Base-by-base conservation (phyloP, 1,140 invertebrate genomes). In the Leptoteleia sp. region DNA sequence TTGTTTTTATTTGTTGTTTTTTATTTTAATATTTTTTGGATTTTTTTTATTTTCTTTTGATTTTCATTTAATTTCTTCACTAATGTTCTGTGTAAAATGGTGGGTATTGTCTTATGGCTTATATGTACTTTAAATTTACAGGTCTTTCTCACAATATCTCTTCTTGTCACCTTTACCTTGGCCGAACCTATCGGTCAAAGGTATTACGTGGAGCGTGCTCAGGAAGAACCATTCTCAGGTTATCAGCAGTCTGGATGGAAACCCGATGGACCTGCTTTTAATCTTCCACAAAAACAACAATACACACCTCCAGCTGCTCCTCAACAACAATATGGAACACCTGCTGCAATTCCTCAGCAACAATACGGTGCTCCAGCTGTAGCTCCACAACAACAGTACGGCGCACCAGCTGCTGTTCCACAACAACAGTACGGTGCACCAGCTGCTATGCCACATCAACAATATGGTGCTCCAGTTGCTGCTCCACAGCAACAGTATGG, bases 201-300 rank as follows among this genome's bases (percentile, higher is more conserved):
- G 13, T 89, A 88, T 27, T 86, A 87, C 9, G 84, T 88, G 0
- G 82, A 82, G 13, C 85, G 85, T 1, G 82, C 84, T 13, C 75
- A 81, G 16, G 84, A 84, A 27, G 79, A 84, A 0, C 70, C 80
- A 1, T 84, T 80, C 7, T 89, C 84, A 1, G 90, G 91, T 2
- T 92, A 92, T 57, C 45, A 86, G 0, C 79, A 91, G 0, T 91
- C 91, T 15, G 90, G 90, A 1, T 92, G 91, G 91, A 90, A 81
- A 76, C 91, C 92, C 0, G 83, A 85, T 1, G 92, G 92, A 33
- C 90, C 91, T 0, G 83, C 90, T 0, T 92, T 92, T 54, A 89
- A 92, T 15, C 72, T 91, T 0, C 91, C 91, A 8, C 83, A 90
- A 45, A 89, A n/a, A n/a, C n/a, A 83, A 76, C 83, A 86, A 50